A percentile compares a stretch with the other conserved stretches of the same genome.
Evolutionary conservation across 2,797 vertebrate genomes (phyloP).

Genomic region (Micropoecilia bifurca): DNA sequence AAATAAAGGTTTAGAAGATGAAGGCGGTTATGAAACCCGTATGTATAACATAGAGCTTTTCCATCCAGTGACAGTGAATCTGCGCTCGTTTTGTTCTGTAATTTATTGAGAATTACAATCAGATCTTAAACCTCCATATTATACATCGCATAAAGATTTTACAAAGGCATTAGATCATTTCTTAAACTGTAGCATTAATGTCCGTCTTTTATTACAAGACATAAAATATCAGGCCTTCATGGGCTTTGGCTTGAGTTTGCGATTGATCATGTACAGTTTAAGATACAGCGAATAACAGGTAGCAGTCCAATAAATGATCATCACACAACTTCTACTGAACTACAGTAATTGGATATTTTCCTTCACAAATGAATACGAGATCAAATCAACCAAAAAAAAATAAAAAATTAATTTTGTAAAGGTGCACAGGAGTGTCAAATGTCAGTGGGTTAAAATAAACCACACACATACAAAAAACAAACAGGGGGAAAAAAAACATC

Average conservation of each 20-base stretch:
- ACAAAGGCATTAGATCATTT: constrained; percentile 1
- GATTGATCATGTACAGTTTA: constrained; percentile 2
- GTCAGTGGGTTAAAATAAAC: background rate
- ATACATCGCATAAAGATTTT: constrained; percentile 30
- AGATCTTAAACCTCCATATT: constrained; percentile 27
- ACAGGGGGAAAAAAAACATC: background rate
- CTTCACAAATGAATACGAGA: background rate
- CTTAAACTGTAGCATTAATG: constrained; percentile 30
- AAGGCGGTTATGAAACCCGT: background rate
- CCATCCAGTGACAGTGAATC: background rate
- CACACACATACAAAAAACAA: constrained; percentile 2
- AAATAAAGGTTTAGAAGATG: background rate
- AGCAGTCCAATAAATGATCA: constrained; percentile 9
- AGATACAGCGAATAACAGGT: background rate
- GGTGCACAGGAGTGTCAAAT: background rate
- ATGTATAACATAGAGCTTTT: background rate
- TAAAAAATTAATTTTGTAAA: background rate
- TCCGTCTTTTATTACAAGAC: constrained; percentile 19
- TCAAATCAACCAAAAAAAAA: background rate
- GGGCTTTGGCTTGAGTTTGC: constrained; percentile 7
- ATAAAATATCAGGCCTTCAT: background rate
- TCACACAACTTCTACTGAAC: background rate
- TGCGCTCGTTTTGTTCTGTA: constrained; percentile 6
- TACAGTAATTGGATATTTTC: background rate
- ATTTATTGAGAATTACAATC: constrained; percentile 49